phyloP scores from a whole-genome alignment of 2,888 invertebrate genomes.

The Chymomyza caudatula region DNA sequence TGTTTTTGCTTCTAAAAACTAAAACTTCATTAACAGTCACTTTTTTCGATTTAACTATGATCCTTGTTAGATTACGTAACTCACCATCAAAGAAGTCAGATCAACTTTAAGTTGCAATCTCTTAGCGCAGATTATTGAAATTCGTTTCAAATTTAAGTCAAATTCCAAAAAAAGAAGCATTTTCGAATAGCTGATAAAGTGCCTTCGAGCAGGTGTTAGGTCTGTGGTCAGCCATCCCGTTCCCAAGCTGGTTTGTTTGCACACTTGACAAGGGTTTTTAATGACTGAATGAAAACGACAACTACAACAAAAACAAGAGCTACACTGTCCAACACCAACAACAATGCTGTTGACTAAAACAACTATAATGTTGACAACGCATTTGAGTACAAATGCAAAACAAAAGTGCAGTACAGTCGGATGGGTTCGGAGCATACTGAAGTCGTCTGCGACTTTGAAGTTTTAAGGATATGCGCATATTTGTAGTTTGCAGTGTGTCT shows the following conservation, averaged over 20 bases:
- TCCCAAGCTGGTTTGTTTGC: slow-evolving; percentile 38
- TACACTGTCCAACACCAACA: slow-evolving; percentile 17
- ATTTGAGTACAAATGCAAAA: slow-evolving; percentile 14
- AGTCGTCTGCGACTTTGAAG: slow-evolving; percentile 52
- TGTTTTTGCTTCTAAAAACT: no score
- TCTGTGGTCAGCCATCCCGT: slow-evolving; percentile 31
- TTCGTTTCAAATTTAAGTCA: not conserved
- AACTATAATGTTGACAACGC: not conserved
- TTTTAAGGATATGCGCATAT: slow-evolving; percentile 34
- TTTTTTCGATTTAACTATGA: no score
- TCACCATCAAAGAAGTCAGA: no score
- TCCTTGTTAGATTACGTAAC: no score
- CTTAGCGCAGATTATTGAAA: slow-evolving; percentile 28
- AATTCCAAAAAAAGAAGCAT: not conserved
- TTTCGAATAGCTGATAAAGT: not conserved
- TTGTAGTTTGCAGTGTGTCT: slow-evolving; percentile 6
- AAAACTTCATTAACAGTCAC: no score
- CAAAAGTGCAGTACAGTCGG: slow-evolving; percentile 43
- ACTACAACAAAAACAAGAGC: slow-evolving; percentile 45
- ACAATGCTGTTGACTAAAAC: not conserved
- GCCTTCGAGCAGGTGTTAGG: slow-evolving; percentile 19
- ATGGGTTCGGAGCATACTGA: not conserved
- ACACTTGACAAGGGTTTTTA: slow-evolving; percentile 77
- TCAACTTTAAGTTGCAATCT: slow-evolving; percentile 6
- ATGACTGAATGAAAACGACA: slow-evolving; percentile 71